Evolutionary conservation across 2,888 invertebrate species (phyloP), one percentile per base, ranked within the genome.

Genomic region (Drosophila setosimentum): DNA sequence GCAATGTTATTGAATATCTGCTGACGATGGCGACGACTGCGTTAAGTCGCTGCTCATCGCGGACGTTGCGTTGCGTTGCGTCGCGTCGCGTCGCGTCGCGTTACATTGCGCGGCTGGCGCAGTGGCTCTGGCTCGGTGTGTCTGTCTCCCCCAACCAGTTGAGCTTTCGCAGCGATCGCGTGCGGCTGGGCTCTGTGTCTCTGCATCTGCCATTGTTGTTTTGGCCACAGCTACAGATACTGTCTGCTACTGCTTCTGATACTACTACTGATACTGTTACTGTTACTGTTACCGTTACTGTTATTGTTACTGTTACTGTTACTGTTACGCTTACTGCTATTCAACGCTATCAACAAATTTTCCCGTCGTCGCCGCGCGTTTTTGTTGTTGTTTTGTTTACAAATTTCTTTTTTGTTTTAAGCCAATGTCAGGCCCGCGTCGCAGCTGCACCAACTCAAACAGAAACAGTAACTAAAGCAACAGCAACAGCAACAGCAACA

Each of bases 121-220:
- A 32, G 59, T 40, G 80, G 72, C 77, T 78, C 65, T 73, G 77
- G 51, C 73, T 50, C 54, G 51, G 61, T 62, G 58, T 75, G 24
- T 65, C 61, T 68, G 77, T 78, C 76, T 79, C 68, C 80, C 64
- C 76, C 71, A 80, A 82, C 80, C 89, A 90, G 87, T 90, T 90
- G 90, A 90, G 90, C 83, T 90, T 87, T 89, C 76, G 87, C 82
- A 84, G 89, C 82, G 87, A 89, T 89, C 90, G 90, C 87, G 87
- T 87, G 89, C 89, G 87, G 89, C 89, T 90, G 89, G 78, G 89
- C 83, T 83, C 69, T 70, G 66, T 79, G 35, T 79, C 68, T 64
- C 64, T 57, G 67, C 49, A 67, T 63, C 48, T 58, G 54, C 27
- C 58, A 37, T 48, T 48, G 42, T 30, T 27, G 16, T 29, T 58